Evolutionary conservation across 2,888 invertebrate species (phyloP).

Genomic region (Tetropium fuscum): DNA sequence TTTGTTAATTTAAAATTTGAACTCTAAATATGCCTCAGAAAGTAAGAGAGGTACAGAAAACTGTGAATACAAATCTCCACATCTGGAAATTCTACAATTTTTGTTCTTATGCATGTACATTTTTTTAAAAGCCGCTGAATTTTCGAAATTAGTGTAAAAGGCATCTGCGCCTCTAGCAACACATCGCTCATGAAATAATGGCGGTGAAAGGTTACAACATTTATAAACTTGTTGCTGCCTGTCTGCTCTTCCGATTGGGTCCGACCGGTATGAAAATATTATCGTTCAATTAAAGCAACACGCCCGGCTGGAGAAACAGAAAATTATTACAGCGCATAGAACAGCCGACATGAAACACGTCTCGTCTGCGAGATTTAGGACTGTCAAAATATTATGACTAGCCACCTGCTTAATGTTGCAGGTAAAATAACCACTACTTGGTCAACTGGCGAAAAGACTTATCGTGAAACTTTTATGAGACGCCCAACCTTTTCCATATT

Average conservation of each 20-base stretch:
- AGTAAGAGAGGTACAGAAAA: too few species aligned
- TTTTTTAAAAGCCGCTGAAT: too few species aligned
- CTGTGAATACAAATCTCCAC: too few species aligned
- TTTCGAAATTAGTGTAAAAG: too few species aligned
- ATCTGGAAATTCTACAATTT: too few species aligned
- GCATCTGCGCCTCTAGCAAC: too few species aligned
- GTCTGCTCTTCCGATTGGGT: background rate
- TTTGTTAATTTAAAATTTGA: too few species aligned
- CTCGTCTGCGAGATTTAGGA: slow-evolving; percentile 7
- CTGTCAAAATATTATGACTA: slow-evolving; percentile 8
- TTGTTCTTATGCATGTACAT: too few species aligned
- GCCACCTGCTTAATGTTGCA: slow-evolving; percentile 2
- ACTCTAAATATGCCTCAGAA: too few species aligned
- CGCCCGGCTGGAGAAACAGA: background rate
- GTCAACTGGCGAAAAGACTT: background rate
- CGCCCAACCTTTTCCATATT: too few species aligned
- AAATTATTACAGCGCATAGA: background rate
- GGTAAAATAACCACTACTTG: background rate
- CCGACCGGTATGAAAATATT: background rate
- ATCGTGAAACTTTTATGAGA: too few species aligned
- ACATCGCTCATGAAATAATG: background rate
- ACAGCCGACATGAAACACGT: slow-evolving; percentile 2
- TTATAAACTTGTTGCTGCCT: background rate
- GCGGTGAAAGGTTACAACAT: background rate
- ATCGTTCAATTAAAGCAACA: background rate